Percentiles rank a stretch among this genome's conserved stretches.
phyloP scores from a whole-genome alignment of 2,113 vertebrate species.

The Clinocottus analis region DNA sequence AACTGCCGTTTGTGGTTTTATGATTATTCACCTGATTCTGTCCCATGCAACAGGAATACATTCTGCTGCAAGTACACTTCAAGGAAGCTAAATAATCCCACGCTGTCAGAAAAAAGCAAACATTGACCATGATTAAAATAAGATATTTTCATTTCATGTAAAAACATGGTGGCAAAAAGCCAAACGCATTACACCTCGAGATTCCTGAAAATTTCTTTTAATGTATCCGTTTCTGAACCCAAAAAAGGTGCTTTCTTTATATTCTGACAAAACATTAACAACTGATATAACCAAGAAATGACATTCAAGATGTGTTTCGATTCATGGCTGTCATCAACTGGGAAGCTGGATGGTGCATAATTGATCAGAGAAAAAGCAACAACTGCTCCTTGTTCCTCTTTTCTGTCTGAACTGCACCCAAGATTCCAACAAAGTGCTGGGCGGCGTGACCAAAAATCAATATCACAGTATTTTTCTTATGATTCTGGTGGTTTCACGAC shows the following conservation, averaged over 20 bases:
- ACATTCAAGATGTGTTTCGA: constrained; percentile 77
- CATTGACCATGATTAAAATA: constrained; percentile 32
- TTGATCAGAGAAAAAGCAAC: constrained; percentile 41
- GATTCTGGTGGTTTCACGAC: not conserved
- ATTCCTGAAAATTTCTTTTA: constrained; percentile 52
- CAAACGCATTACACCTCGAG: constrained; percentile 12
- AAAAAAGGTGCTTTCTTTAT: constrained; percentile 43
- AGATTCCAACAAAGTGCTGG: not conserved
- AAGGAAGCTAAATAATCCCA: constrained; percentile 72
- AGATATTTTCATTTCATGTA: constrained; percentile 22
- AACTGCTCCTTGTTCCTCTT: constrained; percentile 71
- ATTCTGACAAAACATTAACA: constrained; percentile 40
- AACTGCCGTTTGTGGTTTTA: constrained; percentile 20
- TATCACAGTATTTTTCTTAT: not conserved
- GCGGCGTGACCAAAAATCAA: not conserved
- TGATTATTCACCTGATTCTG: constrained; percentile 30
- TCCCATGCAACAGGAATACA: constrained; percentile 80
- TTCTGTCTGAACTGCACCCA: constrained; percentile 70
- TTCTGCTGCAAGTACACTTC: constrained; percentile 79
- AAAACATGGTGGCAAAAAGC: constrained; percentile 57
- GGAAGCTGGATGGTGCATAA: constrained; percentile 11
- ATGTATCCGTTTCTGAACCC: constrained; percentile 33
- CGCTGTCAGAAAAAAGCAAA: constrained; percentile 68
- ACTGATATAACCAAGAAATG: constrained; percentile 62
- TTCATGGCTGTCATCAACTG: constrained; percentile 65